Evolutionary conservation across 2,888 invertebrate genomes (phyloP).

Genomic region (Chaetoderma sp.): DNA sequence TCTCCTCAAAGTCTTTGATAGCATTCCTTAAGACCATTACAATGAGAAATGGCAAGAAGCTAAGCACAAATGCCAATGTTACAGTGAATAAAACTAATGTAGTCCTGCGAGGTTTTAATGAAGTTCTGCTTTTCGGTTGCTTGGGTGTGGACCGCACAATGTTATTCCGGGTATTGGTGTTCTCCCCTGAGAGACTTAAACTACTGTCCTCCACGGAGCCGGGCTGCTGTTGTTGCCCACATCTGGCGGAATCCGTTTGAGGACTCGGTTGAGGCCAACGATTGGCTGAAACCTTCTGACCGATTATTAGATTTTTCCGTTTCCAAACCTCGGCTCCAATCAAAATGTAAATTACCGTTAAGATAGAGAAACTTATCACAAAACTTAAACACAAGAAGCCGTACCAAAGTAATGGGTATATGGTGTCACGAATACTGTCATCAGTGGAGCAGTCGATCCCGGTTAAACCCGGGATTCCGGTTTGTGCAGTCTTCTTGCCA

Average conservation of each 20-base stretch:
- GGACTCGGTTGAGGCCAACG: background rate
- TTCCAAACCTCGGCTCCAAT: slow-evolving; percentile 54
- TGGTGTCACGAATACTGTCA: slow-evolving; percentile 50
- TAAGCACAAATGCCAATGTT: slow-evolving; percentile 56
- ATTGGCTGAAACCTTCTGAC: slow-evolving; percentile 34
- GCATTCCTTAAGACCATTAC: slow-evolving; percentile 56
- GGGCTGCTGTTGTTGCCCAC: too few relatives aligned
- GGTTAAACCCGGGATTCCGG: slow-evolving; percentile 36
- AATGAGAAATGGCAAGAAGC: slow-evolving; percentile 58
- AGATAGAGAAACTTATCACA: slow-evolving; percentile 48
- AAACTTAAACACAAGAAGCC: slow-evolving; percentile 56
- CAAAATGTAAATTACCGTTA: slow-evolving; percentile 52
- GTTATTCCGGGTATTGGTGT: background rate
- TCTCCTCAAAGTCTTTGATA: slow-evolving; percentile 52
- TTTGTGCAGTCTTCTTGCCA: slow-evolving; percentile 45
- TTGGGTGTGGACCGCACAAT: background rate
- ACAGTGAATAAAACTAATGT: slow-evolving; percentile 59
- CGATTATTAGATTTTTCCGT: slow-evolving; percentile 49
- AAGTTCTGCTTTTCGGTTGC: background rate
- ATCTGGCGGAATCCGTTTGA: background rate
- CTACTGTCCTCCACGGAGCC: slow-evolving; percentile 3
- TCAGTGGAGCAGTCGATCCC: slow-evolving; percentile 60
- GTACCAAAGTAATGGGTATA: slow-evolving; percentile 57
- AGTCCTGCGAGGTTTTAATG: slow-evolving; percentile 53
- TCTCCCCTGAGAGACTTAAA: background rate